Conservation (phyloP, 2,888 invertebrate genomes). For the Lasioglossum morio region DNA sequence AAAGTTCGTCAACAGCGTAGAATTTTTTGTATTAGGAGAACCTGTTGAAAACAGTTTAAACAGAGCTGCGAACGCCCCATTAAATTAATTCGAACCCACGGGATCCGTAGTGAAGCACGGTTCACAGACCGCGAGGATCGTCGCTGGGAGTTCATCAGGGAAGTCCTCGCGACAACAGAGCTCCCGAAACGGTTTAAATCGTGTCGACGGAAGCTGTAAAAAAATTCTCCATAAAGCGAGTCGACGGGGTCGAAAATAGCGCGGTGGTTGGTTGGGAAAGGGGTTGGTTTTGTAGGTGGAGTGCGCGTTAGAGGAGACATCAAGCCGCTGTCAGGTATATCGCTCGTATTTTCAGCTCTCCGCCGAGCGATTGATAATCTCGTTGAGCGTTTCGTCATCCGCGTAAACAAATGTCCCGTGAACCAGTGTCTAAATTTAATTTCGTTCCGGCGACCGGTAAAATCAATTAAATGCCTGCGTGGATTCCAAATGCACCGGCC, state of each 20-base stretch:
- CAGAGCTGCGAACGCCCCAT: background rate
- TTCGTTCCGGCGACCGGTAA: slow-evolving; percentile 52
- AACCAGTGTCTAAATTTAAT: slow-evolving; percentile 69
- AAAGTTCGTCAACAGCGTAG: background rate
- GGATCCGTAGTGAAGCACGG: background rate
- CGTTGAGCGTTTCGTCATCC: slow-evolving; percentile 52
- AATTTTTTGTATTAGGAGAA: background rate
- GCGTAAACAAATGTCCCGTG: slow-evolving; percentile 67
- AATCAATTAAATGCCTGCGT: slow-evolving; percentile 66
- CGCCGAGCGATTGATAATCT: slow-evolving; percentile 58
- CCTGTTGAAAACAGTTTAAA: background rate
- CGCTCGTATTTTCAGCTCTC: slow-evolving; percentile 31
- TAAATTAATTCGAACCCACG: background rate
- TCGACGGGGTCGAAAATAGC: background rate
- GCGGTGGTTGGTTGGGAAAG: background rate
- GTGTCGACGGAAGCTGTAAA: background rate
- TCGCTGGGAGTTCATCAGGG: background rate
- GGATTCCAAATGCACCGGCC: slow-evolving; percentile 61
- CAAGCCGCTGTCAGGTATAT: slow-evolving; percentile 19
- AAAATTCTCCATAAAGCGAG: background rate
- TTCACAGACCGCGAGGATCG: background rate
- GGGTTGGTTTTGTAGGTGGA: background rate
- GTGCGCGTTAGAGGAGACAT: background rate
- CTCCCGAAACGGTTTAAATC: slow-evolving; percentile 7
- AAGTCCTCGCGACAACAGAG: background rate